These are phyloP conservation scores for Nephrotoma appendiculata DNA, from an alignment of 2,888 invertebrate genomes.

Conservation along the genomic window DNA sequence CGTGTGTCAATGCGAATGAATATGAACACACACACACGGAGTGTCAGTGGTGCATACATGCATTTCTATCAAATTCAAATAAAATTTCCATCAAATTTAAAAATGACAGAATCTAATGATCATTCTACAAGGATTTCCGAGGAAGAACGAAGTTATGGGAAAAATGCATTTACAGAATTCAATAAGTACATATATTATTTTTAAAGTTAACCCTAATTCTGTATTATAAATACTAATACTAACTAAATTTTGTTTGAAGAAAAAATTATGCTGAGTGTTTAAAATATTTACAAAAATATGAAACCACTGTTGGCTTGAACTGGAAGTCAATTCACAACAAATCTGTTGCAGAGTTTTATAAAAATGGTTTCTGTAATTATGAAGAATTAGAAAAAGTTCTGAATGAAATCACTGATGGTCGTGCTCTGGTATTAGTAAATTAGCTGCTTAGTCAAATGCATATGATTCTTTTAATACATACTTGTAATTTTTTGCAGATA, in stretches of 20 bases:
- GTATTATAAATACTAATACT: background rate
- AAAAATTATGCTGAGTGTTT: slow-evolving; percentile 7
- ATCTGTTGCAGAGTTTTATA: slow-evolving; percentile 68
- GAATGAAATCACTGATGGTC: slow-evolving; percentile 28
- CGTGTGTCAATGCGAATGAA: too few relatives aligned
- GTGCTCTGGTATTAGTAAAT: slow-evolving; percentile 5
- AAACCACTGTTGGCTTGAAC: background rate
- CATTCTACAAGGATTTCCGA: background rate
- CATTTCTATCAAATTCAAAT: too few relatives aligned
- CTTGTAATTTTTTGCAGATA: background rate
- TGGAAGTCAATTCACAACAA: slow-evolving; percentile 60
- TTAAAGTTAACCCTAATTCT: background rate
- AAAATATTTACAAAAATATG: slow-evolving; percentile 5
- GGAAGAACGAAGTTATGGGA: background rate
- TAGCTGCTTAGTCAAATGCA: background rate
- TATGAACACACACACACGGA: too few relatives aligned
- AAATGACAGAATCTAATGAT: background rate
- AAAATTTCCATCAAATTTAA: background rate
- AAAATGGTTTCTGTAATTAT: slow-evolving; percentile 54
- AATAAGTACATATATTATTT: background rate
- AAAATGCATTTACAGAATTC: background rate
- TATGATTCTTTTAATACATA: background rate
- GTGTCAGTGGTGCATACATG: too few relatives aligned
- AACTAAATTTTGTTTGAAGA: background rate
- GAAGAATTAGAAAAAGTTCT: slow-evolving; percentile 56